These are phyloP conservation scores for Agrilus planipennis DNA, from an alignment of 1,140 invertebrate genomes.

Conservation along the genomic window DNA sequence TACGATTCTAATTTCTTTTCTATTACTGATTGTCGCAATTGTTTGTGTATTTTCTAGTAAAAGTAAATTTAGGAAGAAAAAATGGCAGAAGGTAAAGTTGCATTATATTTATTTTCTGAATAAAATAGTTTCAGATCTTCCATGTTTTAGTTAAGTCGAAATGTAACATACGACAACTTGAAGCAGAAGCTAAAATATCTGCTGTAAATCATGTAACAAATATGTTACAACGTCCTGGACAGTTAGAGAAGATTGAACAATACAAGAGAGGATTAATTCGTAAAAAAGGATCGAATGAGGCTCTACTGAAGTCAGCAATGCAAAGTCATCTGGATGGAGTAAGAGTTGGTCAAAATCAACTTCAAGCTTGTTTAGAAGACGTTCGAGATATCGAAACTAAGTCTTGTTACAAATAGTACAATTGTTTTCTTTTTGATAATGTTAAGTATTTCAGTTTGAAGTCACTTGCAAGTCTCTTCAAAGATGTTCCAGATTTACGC, in stretches of 20 bases:
- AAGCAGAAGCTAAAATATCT: constrained; percentile 70
- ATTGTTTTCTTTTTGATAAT: neutral
- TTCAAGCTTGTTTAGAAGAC: constrained; percentile 73
- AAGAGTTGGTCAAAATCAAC: constrained; percentile 80
- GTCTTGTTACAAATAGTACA: constrained; percentile 21
- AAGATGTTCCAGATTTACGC: constrained; percentile 55
- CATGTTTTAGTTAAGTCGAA: no score
- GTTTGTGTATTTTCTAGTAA: no score
- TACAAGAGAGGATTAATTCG: constrained; percentile 66
- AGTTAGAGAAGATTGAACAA: constrained; percentile 90
- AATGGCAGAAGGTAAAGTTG: no score
- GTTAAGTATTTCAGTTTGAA: constrained; percentile 37
- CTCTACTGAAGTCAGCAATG: constrained; percentile 95
- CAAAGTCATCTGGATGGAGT: constrained; percentile 97
- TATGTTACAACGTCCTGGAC: constrained; percentile 88
- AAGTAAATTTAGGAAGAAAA: no score
- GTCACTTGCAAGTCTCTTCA: constrained; percentile 51
- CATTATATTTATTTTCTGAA: no score
- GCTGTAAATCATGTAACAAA: constrained; percentile 86
- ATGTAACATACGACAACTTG: constrained; percentile 67
- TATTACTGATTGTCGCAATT: no score
- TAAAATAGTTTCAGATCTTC: no score
- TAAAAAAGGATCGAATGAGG: constrained; percentile 91
- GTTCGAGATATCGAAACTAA: constrained; percentile 60
- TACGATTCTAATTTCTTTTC: no score